Evolutionary conservation across 35 echinoderm and acorn worm species (phyloP).

Genomic region (Diadema setosum): DNA sequence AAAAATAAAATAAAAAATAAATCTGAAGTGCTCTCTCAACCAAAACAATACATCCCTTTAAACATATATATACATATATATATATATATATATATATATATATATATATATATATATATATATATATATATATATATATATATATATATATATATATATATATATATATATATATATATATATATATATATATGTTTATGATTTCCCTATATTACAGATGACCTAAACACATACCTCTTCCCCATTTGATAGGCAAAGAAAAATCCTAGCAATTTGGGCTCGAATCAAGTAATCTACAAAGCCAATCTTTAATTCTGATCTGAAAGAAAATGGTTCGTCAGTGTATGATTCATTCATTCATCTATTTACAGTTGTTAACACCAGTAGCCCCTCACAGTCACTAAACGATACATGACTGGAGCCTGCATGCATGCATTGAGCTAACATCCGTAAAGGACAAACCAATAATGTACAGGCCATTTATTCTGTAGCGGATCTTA

Average conservation of each 20-base stretch:
- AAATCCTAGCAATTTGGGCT: slow-evolving; percentile 53
- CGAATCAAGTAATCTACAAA: slow-evolving; percentile 35
- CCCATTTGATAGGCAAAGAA: slow-evolving; percentile 50
- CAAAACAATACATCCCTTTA: neutral
- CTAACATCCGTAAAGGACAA: too few relatives aligned
- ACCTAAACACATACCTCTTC: slow-evolving; percentile 47
- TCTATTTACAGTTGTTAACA: neutral
- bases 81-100: neutral
- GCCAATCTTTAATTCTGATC: slow-evolving; percentile 46
- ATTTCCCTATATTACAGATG: slow-evolving; percentile 59
- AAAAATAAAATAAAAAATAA: too few relatives aligned
- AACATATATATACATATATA: neutral
- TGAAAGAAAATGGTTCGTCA: neutral
- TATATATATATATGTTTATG: slow-evolving; percentile 59
- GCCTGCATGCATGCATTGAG: neutral
- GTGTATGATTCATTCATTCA: neutral
- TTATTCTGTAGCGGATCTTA: too few relatives aligned
- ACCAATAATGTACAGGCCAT: too few relatives aligned
- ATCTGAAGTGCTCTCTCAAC: too few relatives aligned
- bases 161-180: neutral
- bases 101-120: neutral
- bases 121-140: neutral
- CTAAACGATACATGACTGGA: neutral
- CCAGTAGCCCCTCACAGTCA: neutral
- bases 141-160: neutral